Percentiles rank a stretch among this genome's conserved stretches.
These are phyloP conservation scores for Baryphthengus martii DNA, from an alignment of 2,113 vertebrate genomes.

Conservation along the genomic window DNA sequence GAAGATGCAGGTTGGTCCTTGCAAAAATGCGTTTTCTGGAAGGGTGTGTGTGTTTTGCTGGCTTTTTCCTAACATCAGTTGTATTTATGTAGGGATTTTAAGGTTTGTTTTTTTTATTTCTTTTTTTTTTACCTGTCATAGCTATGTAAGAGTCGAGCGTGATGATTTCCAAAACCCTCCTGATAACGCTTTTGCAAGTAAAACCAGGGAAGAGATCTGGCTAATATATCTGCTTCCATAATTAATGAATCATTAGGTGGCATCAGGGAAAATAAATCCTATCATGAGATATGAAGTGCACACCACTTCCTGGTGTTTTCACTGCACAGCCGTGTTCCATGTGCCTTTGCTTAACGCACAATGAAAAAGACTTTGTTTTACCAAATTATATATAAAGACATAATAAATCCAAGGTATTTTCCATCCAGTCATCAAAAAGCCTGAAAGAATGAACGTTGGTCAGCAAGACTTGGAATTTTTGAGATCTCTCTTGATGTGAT, in stretches of 20 bases:
- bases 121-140: background rate
- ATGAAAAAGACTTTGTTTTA: background rate
- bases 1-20: background rate
- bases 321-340: background rate
- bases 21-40: background rate
- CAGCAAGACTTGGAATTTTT: background rate
- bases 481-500: background rate
- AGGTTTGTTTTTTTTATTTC: background rate
- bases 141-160: background rate
- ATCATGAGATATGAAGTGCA: background rate
- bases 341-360: background rate
- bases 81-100: no score
- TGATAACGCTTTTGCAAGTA: background rate
- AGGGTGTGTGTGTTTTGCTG: accelerated
- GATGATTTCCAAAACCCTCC: background rate
- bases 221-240: background rate
- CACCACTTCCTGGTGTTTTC: background rate
- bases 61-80: background rate
- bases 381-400: background rate
- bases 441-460: no score
- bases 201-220: background rate
- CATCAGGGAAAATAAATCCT: background rate
- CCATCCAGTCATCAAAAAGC: slow-evolving; percentile 11
- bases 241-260: background rate
- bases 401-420: background rate